phyloP scores from a whole-genome alignment of 2,888 invertebrate species.

The Xiphydria camelus region DNA sequence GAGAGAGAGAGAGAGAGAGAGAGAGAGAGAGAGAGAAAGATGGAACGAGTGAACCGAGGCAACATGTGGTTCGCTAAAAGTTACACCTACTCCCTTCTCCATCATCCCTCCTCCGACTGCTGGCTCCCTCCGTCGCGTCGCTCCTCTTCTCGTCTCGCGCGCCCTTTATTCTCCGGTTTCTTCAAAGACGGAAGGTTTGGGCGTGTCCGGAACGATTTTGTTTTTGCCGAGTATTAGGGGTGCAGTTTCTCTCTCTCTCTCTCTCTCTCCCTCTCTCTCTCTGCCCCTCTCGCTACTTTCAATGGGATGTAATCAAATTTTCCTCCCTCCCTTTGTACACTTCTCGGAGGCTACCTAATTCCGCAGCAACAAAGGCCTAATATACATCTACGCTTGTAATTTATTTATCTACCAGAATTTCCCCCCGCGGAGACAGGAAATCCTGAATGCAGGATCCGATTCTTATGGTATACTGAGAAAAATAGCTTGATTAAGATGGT shows the following conservation, averaged over 20 bases:
- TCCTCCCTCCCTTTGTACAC: no score
- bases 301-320: slow-evolving; percentile 5
- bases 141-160: not conserved
- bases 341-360: no score
- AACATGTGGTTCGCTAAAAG: slow-evolving; percentile 43
- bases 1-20: slow-evolving; percentile 5
- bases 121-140: not conserved
- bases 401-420: no score
- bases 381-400: no score
- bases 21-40: slow-evolving; percentile 13
- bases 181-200: no score
- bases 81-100: slow-evolving; percentile 27
- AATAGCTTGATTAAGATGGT: no score
- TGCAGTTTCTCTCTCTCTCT: slow-evolving; percentile 8
- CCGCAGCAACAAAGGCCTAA: no score
- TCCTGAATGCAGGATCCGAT: no score
- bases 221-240: slow-evolving; percentile 10
- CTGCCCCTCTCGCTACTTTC: not conserved
- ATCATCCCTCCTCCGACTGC: slow-evolving; percentile 2
- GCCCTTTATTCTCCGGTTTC: not conserved
- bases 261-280: not conserved
- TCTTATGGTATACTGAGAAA: no score
- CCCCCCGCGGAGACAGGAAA: no score
- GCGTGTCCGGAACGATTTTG: no score
- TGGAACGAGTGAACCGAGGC: slow-evolving; percentile 28